Base-by-base conservation (phyloP, 2,888 invertebrate species). In the Cryptosula pallasiana region DNA sequence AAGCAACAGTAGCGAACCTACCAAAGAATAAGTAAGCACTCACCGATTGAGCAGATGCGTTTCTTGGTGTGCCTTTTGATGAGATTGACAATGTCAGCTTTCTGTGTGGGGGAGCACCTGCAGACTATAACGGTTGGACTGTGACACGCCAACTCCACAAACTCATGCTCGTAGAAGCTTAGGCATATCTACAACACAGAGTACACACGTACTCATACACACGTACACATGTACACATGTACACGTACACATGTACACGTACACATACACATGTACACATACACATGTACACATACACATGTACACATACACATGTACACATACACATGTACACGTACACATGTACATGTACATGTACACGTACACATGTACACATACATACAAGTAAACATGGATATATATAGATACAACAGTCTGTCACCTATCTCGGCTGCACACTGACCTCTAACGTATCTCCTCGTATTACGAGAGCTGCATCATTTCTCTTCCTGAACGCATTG, bases 41-140 rank as follows among this genome's bases (percentile, higher is more conserved):
- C 23, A 83, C 83, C 83, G 73, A 85, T 82, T 58, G 85, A 81
- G 77, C 83, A 81, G 35, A 82, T 83, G 54, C 80, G 75, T 70
- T 89, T 89, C 3, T 87, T 88, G 3, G 90, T 90, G 78, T 90
- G 89, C 35, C 82, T 79, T 78, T 89, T 88, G 72, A 90, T 88
- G n/a, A 90, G 85, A 72, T 88, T 87, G 27, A 90, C 90, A 58
- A 90, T 90, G 78, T 88, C 88, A 0, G 90, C 89, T 81, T 91
- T 91, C 81, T 91, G 90, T 1, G 90, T 90, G 0, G 90, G 90
- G 0, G 90, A 90, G 80, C 90, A 91, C 55, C 91, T 87, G 78
- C 91, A 91, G 74, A 91, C 91, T 1, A 91, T 90, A 1, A 91
- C 91, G 25, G 90, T 90, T 0, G 91, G 90, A 78, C 90, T 90